Base-by-base conservation (phyloP, 2,797 vertebrate species). In the Halcyon chelicuti region DNA sequence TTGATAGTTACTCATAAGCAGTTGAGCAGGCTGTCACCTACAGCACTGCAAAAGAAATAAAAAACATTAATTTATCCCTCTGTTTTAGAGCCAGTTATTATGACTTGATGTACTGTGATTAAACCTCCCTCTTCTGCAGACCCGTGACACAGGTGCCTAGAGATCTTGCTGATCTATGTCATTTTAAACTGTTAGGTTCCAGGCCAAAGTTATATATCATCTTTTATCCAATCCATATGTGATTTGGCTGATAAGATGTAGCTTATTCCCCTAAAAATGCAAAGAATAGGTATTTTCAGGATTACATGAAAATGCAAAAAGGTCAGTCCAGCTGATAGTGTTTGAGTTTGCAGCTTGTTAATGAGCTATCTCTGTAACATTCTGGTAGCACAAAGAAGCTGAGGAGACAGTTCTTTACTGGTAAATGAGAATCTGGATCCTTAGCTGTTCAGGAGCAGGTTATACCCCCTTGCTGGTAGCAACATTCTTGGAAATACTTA, bases 401-500 rank as follows among this genome's bases (percentile, higher is more conserved):
- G 46, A 86, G 44, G 65, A 35, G 7, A 15, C 9, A 33, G 39
- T 28, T 94, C 21, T 73, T 87, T 46, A 12, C 31, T 74, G 31
- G 28, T 51, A 71, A 84, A 88, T 72, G 51, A 61, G 37, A 91
- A 67, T 10, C 14, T 13, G 21, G 22, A 18, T 67, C 58, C 49
- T 84, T 77, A 73, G 74, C 65, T 71, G 22, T 60, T 86, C 5
- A 67, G 55, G 49, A 52, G 4, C 42, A 87, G 22, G 17, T 84
- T 70, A 39, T 86, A 52, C 6, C 25, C 77, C 26, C 81, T 84
- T 60, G 35, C 40, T 74, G 39, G 40, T 26, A 88, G n/a, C 85
- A 95, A 94, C 96, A 90, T 66, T 81, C 33, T 88, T 88, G 77
- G 49, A 92, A 92, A 88, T 85, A 49, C 74, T 92, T 84, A 15